Base-by-base conservation (phyloP, 2,113 vertebrate species). In the Rhinolophus ferrumequinum region DNA sequence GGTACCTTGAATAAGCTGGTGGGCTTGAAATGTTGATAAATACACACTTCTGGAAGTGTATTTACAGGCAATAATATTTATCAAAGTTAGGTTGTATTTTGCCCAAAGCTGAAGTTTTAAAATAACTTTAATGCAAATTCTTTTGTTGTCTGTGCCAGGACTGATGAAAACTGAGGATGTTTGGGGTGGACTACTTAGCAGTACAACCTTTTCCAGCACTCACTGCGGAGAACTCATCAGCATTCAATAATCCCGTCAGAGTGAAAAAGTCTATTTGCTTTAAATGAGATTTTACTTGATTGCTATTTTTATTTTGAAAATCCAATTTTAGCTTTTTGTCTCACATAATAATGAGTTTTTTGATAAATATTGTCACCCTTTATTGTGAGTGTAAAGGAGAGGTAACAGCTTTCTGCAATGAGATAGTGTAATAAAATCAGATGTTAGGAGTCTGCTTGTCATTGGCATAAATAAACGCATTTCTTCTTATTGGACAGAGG, bases 251-350 rank as follows among this genome's bases (percentile, higher is more conserved):
- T 86, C 84, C 77, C 38, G 22, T 41, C 83, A 26, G 30, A 54
- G 64, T 89, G 94, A 86, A 97, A 97, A 89, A 92, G 54, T 87
- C 95, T 96, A 89, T 96, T 97, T 80, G 33, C 96, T 97, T 96
- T 97, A 98, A 96, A 98, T 97, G 69, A 98, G 96, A 97, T 93
- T 97, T 94, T 93, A 89, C 89, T 95, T 96, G 95, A 98, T 92
- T 90, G 83, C 64, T 97, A 69, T 97, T 98, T 98, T 98, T 97
- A 97, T 96, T 98, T 96, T 75, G 35, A 96, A 97, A 98, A 98
- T 98, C 96, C 86, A 98, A 96, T 98, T 98, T 98, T 96, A 97
- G 86, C 60, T 96, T 85, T 98, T 98, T 97, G 93, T 97, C 97
- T 93, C 91, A 97, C 97, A 97, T 97, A 97, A 98, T 97, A 98